phyloP scores from a whole-genome alignment of 92 coral and sea anemone genomes.

The Heliopora coerulea region DNA sequence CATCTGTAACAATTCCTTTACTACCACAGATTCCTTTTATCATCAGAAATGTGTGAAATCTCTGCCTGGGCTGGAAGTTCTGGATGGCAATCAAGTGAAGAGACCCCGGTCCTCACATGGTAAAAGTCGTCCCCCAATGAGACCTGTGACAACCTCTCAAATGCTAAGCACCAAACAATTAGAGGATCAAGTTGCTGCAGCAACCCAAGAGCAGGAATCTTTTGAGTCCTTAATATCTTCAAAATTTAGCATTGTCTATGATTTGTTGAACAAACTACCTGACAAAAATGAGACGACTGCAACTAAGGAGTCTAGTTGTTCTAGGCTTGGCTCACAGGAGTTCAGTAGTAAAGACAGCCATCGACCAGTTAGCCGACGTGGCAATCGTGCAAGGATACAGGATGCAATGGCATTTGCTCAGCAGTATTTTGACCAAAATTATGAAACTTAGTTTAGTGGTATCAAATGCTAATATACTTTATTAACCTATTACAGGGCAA shows the following conservation, averaged over 20 bases:
- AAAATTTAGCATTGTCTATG: slow-evolving; percentile 62
- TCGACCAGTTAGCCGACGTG: slow-evolving; percentile 68
- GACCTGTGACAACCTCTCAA: slow-evolving; percentile 86
- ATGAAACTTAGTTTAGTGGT: background rate
- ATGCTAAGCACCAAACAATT: slow-evolving; percentile 83
- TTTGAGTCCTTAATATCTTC: slow-evolving; percentile 72
- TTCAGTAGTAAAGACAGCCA: slow-evolving; percentile 18
- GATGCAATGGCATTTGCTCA: slow-evolving; percentile 85
- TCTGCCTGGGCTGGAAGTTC: slow-evolving; percentile 29
- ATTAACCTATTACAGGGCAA: too few species aligned
- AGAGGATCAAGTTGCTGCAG: slow-evolving; percentile 83
- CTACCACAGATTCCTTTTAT: background rate
- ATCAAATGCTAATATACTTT: too few species aligned
- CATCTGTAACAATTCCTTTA: slow-evolving; percentile 13
- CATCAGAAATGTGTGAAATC: slow-evolving; percentile 16
- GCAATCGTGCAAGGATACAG: slow-evolving; percentile 85
- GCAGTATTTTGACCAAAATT: slow-evolving; percentile 54
- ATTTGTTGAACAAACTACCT: slow-evolving; percentile 64
- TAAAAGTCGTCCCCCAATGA: slow-evolving; percentile 77
- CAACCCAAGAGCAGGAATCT: slow-evolving; percentile 61
- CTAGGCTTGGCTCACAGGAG: slow-evolving; percentile 50
- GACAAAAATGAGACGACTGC: background rate
- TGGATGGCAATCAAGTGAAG: slow-evolving; percentile 55
- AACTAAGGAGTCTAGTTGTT: background rate
- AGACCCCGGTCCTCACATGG: slow-evolving; percentile 75